Base-by-base conservation (phyloP, 2,113 vertebrate species). In the Oceanodroma tethys region DNA sequence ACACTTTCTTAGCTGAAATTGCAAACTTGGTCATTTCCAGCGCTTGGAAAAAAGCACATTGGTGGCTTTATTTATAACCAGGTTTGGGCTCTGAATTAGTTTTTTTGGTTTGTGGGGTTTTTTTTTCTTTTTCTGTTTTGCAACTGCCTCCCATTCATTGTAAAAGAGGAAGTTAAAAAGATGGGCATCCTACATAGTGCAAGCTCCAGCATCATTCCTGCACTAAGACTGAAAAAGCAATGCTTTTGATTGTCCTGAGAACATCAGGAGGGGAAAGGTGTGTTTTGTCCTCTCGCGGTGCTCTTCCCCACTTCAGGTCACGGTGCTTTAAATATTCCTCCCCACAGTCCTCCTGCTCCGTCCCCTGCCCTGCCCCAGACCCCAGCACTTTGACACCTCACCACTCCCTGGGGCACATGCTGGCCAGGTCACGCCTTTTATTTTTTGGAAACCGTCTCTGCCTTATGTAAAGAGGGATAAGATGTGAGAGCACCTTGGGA, bases 181-280 rank as follows among this genome's bases (percentile, higher is more conserved):
- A 3, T 6, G 7, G 15, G 9, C 3, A 7, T 5, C 13, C 48
- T 30, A 16, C 1, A 3, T 2, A 29, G 13, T 0, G 12, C 11
- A 30, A 60, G 40, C 32, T 60, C 65, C 81, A 47, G 40, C 56
- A 53, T 10, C 26, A 1, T 50, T 52, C 76, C 78, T 7, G 14
- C 19, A 2, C 8, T 1, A 16, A n/a, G 40, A 12, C 40, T 52
- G 40, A 7, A 23, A 42, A 55, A 80, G 17, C 43, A 29, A 21
- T 10, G 20, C 27, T 53, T 62, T 45, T 34, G 60, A 27, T 53
- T 29, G 14, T 27, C 10, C 34, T 79, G 73, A 23, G 58, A 50
- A 27, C 40, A 45, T 13, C 58, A 30, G 43, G 47, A 75, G 4
- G 27, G 19, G 16, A 55, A 48, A 48, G 22, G 48, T 14, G 36